These are phyloP conservation scores for Drosophila trapezifrons DNA, from an alignment of 1,140 invertebrate genomes.

Conservation along the genomic window DNA sequence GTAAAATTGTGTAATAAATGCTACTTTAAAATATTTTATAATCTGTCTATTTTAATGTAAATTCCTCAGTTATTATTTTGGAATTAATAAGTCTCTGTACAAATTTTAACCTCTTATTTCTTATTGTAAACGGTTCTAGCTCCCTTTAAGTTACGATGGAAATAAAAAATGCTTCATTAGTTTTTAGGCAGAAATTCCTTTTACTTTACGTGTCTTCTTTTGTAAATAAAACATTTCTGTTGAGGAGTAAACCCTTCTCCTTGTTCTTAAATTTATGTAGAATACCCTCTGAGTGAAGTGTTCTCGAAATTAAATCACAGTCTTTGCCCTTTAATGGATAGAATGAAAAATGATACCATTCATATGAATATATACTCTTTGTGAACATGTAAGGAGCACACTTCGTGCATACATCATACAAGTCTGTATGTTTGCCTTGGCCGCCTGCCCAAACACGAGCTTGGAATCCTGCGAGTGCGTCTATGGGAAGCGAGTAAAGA, in stretches of 20 bases:
- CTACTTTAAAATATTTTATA: too few relatives aligned
- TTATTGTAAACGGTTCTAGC: too few relatives aligned
- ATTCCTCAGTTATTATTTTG: too few relatives aligned
- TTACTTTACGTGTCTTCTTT: background rate
- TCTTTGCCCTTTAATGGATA: conserved; percentile 7
- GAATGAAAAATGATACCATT: conserved; percentile 25
- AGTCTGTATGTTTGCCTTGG: conserved; percentile 37
- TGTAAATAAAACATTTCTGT: background rate
- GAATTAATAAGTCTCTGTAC: background rate
- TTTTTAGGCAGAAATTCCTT: too few relatives aligned
- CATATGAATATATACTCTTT: conserved; percentile 12
- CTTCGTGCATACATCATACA: background rate
- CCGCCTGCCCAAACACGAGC: conserved; percentile 46
- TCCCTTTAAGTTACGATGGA: too few relatives aligned
- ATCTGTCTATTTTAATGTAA: too few relatives aligned
- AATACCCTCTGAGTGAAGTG: background rate
- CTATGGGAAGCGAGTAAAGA: conserved; percentile 23
- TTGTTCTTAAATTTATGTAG: background rate
- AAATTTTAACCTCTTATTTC: too few relatives aligned
- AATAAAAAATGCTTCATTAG: too few relatives aligned
- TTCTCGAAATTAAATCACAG: conserved; percentile 5
- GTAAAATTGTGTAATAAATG: background rate
- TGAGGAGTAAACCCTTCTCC: background rate
- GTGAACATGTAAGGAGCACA: background rate
- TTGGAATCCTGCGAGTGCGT: conserved; percentile 22